A percentile compares a stretch with the other conserved stretches of the same genome.
Conservation (phyloP, 2,113 vertebrate genomes). For the Barnardius zonarius region DNA sequence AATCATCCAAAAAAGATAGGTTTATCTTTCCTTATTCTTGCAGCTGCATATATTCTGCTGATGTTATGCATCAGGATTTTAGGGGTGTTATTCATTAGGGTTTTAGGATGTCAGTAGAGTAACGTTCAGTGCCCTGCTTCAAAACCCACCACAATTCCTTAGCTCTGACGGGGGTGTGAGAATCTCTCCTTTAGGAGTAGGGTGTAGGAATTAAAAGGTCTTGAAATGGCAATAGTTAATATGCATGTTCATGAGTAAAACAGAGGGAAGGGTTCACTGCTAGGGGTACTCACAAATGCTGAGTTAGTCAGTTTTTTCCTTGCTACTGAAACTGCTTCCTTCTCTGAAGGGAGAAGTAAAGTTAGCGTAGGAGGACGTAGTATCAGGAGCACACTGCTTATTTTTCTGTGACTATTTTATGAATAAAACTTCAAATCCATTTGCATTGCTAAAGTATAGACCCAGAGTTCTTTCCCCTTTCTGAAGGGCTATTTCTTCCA, state of each 20-base stretch:
- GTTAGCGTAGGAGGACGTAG: accelerated
- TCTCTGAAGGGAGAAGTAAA: background rate
- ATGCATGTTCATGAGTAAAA: background rate
- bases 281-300: background rate
- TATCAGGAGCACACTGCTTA: background rate
- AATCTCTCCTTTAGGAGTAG: background rate
- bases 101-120: background rate
- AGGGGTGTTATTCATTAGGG: background rate
- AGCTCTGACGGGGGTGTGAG: background rate
- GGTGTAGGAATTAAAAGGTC: background rate
- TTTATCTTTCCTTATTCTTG: background rate
- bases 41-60: background rate
- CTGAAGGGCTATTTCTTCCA: background rate
- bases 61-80: background rate
- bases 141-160: background rate
- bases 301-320: background rate
- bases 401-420: background rate
- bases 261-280: background rate
- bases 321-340: background rate
- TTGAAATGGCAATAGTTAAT: background rate
- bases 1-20: background rate
- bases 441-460: background rate
- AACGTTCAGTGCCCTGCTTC: background rate
- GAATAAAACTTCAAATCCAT: background rate
- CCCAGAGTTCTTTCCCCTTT: background rate